Evolutionary conservation across 2,888 invertebrate genomes (phyloP).

Genomic region (Lepidocyrtinus sp.): DNA sequence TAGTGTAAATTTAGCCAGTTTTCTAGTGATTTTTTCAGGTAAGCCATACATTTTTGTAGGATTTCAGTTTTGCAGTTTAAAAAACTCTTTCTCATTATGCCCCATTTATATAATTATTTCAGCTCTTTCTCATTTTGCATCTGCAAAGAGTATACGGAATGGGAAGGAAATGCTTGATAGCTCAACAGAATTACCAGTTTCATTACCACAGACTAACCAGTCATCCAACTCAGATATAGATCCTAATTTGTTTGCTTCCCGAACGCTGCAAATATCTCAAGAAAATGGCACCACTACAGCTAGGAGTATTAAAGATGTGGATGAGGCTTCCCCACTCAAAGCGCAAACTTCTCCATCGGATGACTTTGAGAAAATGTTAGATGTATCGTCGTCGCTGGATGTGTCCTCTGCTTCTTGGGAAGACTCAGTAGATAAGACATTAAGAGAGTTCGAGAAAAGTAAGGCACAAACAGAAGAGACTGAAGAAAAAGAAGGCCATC

Average conservation of each 20-base stretch:
- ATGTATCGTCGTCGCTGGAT: too few species aligned
- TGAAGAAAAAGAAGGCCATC: conserved; percentile 10
- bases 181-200: not conserved
- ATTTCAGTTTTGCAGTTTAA: not conserved
- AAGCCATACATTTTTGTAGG: not conserved
- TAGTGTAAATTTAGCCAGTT: conserved; percentile 1
- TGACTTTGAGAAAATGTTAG: conserved; percentile 5
- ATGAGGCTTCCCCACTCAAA: not conserved
- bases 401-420: conserved; percentile 12
- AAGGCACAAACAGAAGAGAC: not conserved
- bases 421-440: not conserved
- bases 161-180: conserved; percentile 35
- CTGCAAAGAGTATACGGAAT: conserved; percentile 47
- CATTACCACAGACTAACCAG: conserved; percentile 1
- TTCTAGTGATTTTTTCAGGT: conserved; percentile 42
- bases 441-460: conserved; percentile 19
- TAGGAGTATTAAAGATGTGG: not conserved
- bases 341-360: not conserved
- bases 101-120: conserved; percentile 8
- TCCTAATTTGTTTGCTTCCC: conserved; percentile 24
- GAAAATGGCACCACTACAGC: conserved; percentile 7
- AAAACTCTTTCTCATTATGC: not conserved
- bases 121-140: conserved; percentile 36
- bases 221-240: not conserved
- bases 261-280: conserved; percentile 24